Evolutionary conservation across 2,797 vertebrate species (phyloP).

Genomic region (Microctenopoma lineatum): DNA sequence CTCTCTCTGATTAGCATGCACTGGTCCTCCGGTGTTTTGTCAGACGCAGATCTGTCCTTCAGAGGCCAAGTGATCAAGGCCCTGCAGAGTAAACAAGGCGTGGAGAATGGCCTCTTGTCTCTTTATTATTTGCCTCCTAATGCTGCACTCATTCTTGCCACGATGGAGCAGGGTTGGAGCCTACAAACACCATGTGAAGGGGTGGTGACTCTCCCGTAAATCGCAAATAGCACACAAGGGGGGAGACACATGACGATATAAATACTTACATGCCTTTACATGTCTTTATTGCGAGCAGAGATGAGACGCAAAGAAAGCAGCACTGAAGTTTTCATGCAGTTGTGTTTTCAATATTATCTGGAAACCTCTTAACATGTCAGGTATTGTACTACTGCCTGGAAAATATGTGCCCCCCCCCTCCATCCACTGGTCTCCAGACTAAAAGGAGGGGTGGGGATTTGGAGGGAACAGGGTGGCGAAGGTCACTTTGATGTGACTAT

Average conservation of each 20-base stretch:
- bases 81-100: slow-evolving; percentile 64
- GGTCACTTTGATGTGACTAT: slow-evolving; percentile 82
- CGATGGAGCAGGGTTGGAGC: slow-evolving; percentile 18
- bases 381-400: slow-evolving; percentile 54
- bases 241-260: not conserved
- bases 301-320: not conserved
- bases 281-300: not conserved
- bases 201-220: not conserved
- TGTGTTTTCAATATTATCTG: slow-evolving; percentile 21
- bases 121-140: slow-evolving; percentile 60
- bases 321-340: slow-evolving; percentile 1
- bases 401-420: slow-evolving; percentile 39
- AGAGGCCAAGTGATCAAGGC: slow-evolving; percentile 55
- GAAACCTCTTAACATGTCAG: slow-evolving; percentile 49
- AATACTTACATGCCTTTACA: not conserved
- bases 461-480: slow-evolving; percentile 62
- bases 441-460: slow-evolving; percentile 34
- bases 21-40: slow-evolving; percentile 6
- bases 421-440: slow-evolving; percentile 45
- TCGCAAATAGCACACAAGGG: not conserved
- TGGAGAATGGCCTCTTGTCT: slow-evolving; percentile 69
- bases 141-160: slow-evolving; percentile 38
- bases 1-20: slow-evolving; percentile 66
- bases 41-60: slow-evolving; percentile 51
- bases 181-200: not conserved